Percentiles rank a stretch among this genome's conserved stretches.
Conservation (phyloP, 2,888 invertebrate genomes). For the Diarsia brunnea region DNA sequence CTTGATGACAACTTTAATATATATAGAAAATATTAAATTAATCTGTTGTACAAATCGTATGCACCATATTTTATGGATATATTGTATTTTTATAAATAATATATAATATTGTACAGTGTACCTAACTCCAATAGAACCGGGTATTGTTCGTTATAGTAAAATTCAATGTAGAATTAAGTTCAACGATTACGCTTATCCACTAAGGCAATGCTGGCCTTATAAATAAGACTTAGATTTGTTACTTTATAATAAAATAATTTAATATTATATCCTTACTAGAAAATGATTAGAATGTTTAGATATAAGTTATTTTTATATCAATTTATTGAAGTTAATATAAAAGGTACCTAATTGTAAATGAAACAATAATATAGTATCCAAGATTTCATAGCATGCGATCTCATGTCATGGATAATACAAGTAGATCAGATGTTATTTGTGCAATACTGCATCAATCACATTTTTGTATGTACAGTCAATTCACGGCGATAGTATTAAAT, state of each 20-base stretch:
- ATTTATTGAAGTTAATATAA: conserved; percentile 86
- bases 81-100: conserved; percentile 56
- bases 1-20: conserved; percentile 36
- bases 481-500: conserved; percentile 85
- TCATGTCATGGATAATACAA: conserved; percentile 77
- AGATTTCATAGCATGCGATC: conserved; percentile 83
- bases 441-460: conserved; percentile 85
- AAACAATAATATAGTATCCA: conserved; percentile 80
- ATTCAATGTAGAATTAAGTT: conserved; percentile 83
- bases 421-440: conserved; percentile 74
- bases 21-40: conserved; percentile 41
- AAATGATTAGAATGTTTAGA: conserved; percentile 76
- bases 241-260: conserved; percentile 84
- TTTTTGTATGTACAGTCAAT: conserved; percentile 78
- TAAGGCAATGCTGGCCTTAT: conserved; percentile 83
- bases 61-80: conserved; percentile 62
- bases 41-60: conserved; percentile 68
- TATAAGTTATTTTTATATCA: conserved; percentile 88
- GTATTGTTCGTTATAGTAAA: conserved; percentile 75
- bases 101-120: conserved; percentile 64
- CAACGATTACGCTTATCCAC: conserved; percentile 89
- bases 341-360: conserved; percentile 76
- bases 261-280: conserved; percentile 76
- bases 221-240: conserved; percentile 88
- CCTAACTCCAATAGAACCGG: conserved; percentile 71